Percentiles rank a stretch among this genome's conserved stretches.
These are phyloP conservation scores for Drosophila prolongata DNA, from an alignment of 2,888 invertebrate species.

Conservation along the genomic window DNA sequence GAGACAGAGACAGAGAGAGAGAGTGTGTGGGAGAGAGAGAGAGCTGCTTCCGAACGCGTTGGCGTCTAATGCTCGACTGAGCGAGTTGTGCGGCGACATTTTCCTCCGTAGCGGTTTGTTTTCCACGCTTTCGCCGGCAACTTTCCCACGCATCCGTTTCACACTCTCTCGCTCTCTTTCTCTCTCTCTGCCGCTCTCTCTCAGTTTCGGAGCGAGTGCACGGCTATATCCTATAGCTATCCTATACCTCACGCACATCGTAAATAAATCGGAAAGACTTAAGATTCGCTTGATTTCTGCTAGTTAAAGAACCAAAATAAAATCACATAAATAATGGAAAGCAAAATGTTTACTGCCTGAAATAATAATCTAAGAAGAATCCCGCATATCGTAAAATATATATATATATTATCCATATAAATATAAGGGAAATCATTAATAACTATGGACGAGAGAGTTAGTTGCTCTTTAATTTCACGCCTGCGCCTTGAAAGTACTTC, in stretches of 20 bases:
- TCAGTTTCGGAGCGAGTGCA: neutral
- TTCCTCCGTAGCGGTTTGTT: conserved; percentile 57
- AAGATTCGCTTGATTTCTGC: conserved; percentile 23
- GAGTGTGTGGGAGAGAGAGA: conserved; percentile 23
- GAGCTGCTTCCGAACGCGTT: conserved; percentile 62
- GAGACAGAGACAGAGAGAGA: conserved; percentile 2
- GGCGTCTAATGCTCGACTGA: conserved; percentile 76
- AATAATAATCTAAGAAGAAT: no score
- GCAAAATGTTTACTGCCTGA: neutral
- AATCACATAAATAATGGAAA: neutral
- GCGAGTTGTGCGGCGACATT: conserved; percentile 34
- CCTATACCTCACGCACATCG: conserved; percentile 19
- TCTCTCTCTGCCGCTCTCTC: neutral
- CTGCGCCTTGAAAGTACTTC: conserved; percentile 22
- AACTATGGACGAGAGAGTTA: conserved; percentile 10
- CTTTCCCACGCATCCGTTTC: conserved; percentile 46
- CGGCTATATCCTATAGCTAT: conserved; percentile 17
- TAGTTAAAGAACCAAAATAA: conserved; percentile 19
- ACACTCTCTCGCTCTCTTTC: conserved; percentile 30
- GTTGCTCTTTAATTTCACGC: conserved; percentile 25
- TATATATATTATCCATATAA: neutral
- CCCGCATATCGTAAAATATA: neutral
- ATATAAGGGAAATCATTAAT: conserved; percentile 19
- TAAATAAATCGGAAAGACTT: conserved; percentile 24
- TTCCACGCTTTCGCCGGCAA: conserved; percentile 69